A percentile compares a stretch with the other conserved stretches of the same genome.
phyloP scores from a whole-genome alignment of 1,140 invertebrate genomes.

The Drosophila arizonae region DNA sequence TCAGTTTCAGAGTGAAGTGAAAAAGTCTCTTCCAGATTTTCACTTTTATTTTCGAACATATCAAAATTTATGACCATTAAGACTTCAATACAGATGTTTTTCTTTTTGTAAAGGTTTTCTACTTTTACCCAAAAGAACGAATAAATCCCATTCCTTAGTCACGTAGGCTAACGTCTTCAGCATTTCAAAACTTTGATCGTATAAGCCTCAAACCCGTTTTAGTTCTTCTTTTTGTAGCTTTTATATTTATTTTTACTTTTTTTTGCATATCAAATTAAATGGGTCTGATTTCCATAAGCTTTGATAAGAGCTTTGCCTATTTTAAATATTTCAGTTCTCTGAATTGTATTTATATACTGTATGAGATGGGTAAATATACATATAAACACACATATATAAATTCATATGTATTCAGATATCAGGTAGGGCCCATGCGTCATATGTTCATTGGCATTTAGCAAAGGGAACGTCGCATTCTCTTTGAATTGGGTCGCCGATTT shows the following conservation, averaged over 20 bases:
- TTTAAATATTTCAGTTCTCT: conserved; percentile 16
- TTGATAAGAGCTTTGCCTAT: conserved; percentile 61
- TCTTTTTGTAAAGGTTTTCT: background rate
- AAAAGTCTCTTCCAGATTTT: conserved; percentile 6
- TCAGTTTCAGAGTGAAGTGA: conserved; percentile 16
- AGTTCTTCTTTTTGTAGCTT: conserved; percentile 40
- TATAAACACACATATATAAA: background rate
- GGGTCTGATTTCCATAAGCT: conserved; percentile 68
- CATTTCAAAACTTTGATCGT: conserved; percentile 20
- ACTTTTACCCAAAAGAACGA: background rate
- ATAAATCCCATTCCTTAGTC: background rate
- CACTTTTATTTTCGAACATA: conserved; percentile 21
- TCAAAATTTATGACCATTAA: too few relatives aligned
- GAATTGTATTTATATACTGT: background rate
- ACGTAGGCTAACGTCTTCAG: conserved; percentile 5
- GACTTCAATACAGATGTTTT: background rate
- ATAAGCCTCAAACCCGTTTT: conserved; percentile 55
- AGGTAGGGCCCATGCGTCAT: conserved; percentile 46
- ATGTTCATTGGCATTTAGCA: conserved; percentile 35
- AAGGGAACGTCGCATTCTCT: conserved; percentile 50
- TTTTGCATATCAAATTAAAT: conserved; percentile 59
- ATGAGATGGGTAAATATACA: background rate
- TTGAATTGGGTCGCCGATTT: conserved; percentile 47
- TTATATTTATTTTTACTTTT: conserved; percentile 45
- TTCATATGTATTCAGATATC: background rate